phyloP scores from a whole-genome alignment of 1,140 invertebrate species.

The Luehdorfia chinensis region DNA sequence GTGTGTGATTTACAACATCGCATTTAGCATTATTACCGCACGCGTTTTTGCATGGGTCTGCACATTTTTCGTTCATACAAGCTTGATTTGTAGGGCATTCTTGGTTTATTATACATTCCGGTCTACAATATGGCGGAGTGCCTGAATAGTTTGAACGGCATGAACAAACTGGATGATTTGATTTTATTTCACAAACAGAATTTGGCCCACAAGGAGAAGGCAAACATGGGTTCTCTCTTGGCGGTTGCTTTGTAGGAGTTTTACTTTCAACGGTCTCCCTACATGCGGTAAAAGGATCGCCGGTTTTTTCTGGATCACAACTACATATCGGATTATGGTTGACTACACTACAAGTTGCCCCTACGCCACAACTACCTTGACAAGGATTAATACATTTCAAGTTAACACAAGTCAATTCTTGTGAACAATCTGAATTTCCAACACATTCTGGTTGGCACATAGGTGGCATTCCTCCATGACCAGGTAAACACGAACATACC shows the following conservation, averaged over 20 bases:
- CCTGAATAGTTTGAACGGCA: constrained; percentile 87
- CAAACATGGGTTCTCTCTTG: constrained; percentile 82
- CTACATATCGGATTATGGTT: constrained; percentile 91
- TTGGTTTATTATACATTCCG: constrained; percentile 86
- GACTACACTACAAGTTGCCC: constrained; percentile 85
- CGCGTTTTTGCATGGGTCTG: constrained; percentile 84
- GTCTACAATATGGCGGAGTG: constrained; percentile 84
- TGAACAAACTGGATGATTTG: constrained; percentile 86
- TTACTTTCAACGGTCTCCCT: constrained; percentile 64
- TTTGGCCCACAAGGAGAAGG: constrained; percentile 91
- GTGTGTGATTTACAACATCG: constrained; percentile 88
- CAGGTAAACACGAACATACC: constrained; percentile 88
- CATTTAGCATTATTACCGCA: constrained; percentile 90
- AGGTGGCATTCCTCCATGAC: constrained; percentile 87
- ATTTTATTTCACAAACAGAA: constrained; percentile 89
- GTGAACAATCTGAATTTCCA: constrained; percentile 87
- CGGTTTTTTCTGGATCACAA: constrained; percentile 84
- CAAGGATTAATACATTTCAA: constrained; percentile 88
- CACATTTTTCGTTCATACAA: constrained; percentile 89
- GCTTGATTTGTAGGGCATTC: constrained; percentile 86
- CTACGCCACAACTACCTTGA: constrained; percentile 85
- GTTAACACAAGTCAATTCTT: constrained; percentile 87
- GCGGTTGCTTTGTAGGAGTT: constrained; percentile 40
- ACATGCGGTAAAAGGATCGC: constrained; percentile 89
- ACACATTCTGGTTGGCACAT: constrained; percentile 89